Evolutionary conservation across 2,113 vertebrate genomes (phyloP), one percentile per base, ranked within the genome.

Genomic region (Solea solea): DNA sequence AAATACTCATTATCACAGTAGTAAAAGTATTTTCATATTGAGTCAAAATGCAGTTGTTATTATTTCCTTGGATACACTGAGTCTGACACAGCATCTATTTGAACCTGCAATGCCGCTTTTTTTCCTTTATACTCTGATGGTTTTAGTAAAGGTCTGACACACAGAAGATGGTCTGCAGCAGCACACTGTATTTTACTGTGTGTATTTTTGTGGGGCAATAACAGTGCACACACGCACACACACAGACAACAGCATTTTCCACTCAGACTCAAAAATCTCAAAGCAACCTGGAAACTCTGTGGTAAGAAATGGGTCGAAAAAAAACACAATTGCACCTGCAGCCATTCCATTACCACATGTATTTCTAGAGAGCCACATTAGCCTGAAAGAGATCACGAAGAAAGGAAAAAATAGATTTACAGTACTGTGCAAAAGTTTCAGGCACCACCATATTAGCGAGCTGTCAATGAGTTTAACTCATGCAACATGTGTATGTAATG

Each of bases 11-110:
- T 80, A 80, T 90, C 84, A 81, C 64, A 74, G 86, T 89, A 91
- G 85, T 92, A 91, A 93, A 93, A 73, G 90, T 93, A 92, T 93
- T 93, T 93, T 93, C 89, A 89, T 91, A 91, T 86, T 88, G 88
- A 89, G 85, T 86, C 88, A 50, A 86, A 82, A 83, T 42, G 45
- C 66, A 81, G 77, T 40, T 71, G 55, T 51, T 50, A 72, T 68
- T 82, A 67, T 80, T 81, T 82, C 78, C 78, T 90, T 74, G 34
- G 34, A 34, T 34, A 34, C 34, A 34, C 34, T 34, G 34, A 34
- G 34, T 34, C 34, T 34, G 34, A 34, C 5, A 67, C 83, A 13
- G 11, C 12, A 11, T 25, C 48, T 9, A 28, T 49, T 15, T 49
- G 12, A 68, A 58, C 13, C 11, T 8, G 14, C 15, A 49, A 9